Evolutionary conservation across 2,888 invertebrate species (phyloP).

Genomic region (Eubasilissa splendida): DNA sequence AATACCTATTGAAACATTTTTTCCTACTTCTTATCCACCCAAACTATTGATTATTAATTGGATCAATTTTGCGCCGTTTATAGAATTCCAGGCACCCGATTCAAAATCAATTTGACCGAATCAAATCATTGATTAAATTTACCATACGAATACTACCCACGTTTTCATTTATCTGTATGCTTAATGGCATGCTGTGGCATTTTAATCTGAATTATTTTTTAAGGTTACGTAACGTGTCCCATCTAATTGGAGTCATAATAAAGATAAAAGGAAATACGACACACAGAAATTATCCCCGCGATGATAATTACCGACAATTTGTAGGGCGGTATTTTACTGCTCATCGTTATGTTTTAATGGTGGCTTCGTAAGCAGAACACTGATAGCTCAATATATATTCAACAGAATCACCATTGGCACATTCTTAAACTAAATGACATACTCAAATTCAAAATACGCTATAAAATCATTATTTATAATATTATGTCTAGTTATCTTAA

Average conservation of each 20-base stretch:
- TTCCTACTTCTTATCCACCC: slow-evolving; percentile 15
- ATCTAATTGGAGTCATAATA: slow-evolving; percentile 14
- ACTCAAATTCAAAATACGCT: no score
- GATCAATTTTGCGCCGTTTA: slow-evolving; percentile 40
- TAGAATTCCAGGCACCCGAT: slow-evolving; percentile 20
- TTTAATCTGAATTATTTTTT: slow-evolving; percentile 20
- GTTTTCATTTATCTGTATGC: neutral
- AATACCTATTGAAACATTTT: slow-evolving; percentile 9
- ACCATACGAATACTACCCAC: slow-evolving; percentile 20
- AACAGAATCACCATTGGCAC: no score
- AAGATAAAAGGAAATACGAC: neutral
- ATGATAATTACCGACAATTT: slow-evolving; percentile 7
- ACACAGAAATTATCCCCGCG: neutral
- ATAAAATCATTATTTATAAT: no score
- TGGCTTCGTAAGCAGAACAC: neutral
- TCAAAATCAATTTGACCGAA: slow-evolving; percentile 42
- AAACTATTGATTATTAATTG: slow-evolving; percentile 13
- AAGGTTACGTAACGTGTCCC: slow-evolving; percentile 4
- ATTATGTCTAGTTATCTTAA: no score
- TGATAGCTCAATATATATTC: no score
- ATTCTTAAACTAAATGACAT: no score
- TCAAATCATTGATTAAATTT: slow-evolving; percentile 35
- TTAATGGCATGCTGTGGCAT: neutral
- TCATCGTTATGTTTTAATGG: neutral
- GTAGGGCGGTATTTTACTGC: neutral